Percentiles rank a stretch among this genome's conserved stretches.
phyloP scores from a whole-genome alignment of 2,113 vertebrate species.

The Dryoscopus gambensis region DNA sequence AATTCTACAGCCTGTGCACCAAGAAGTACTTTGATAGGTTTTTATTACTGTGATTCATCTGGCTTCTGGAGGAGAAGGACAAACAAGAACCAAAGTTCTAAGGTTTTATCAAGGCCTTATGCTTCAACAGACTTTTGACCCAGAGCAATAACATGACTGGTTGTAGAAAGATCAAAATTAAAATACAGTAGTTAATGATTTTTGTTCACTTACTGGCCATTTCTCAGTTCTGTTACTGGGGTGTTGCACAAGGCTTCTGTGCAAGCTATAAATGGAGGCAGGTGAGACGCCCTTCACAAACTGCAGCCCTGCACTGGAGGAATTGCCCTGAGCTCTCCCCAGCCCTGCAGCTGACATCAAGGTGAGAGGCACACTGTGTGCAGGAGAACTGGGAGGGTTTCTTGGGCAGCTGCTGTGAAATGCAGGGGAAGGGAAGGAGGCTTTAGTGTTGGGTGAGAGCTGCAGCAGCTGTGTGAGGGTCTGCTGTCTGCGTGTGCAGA shows the following conservation, averaged over 20 bases:
- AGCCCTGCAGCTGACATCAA: background rate
- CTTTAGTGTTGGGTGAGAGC: background rate
- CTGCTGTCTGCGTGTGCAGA: background rate
- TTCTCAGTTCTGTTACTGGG: background rate
- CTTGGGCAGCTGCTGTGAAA: background rate
- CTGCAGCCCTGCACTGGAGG: background rate
- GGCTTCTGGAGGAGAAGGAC: background rate
- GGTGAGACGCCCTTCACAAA: accelerated
- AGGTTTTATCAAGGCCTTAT: background rate
- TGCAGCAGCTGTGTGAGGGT: accelerated
- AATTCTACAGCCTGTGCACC: background rate
- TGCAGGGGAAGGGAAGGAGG: background rate
- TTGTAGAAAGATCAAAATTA: background rate
- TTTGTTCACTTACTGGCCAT: background rate
- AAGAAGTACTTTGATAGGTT: background rate
- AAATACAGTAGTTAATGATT: background rate
- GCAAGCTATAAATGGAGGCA: background rate
- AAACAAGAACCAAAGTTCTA: background rate
- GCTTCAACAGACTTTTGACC: background rate
- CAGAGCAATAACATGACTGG: background rate
- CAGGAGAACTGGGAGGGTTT: background rate
- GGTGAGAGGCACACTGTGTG: background rate
- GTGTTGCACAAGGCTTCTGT: background rate
- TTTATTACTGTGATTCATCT: background rate
- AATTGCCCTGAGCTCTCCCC: background rate